Conservation (phyloP, 2,113 vertebrate genomes). For the Neolamprologus kungweensis region DNA sequence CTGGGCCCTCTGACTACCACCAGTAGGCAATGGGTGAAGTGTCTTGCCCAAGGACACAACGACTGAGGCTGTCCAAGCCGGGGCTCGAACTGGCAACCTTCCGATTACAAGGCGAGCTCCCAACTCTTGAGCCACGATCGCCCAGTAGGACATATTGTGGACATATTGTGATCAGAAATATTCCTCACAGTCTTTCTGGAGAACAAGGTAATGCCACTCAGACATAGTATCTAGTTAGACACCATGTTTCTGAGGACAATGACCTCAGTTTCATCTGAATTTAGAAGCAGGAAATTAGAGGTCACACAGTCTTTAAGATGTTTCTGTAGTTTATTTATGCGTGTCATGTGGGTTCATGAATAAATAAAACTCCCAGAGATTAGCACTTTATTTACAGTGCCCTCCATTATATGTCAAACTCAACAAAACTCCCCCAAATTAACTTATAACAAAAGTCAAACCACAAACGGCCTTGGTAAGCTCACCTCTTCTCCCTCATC, state of each 20-base stretch:
- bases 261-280: not conserved
- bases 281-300: not conserved
- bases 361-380: not conserved
- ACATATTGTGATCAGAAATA: not conserved
- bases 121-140: too few species aligned
- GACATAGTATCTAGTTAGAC: not conserved
- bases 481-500: not conserved
- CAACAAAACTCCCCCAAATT: not conserved
- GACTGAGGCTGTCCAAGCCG: too few species aligned
- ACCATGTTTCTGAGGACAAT: not conserved
- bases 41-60: too few species aligned
- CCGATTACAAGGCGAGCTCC: too few species aligned
- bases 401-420: not conserved
- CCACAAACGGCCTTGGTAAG: not conserved
- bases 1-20: too few species aligned
- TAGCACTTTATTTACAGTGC: not conserved
- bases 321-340: not conserved
- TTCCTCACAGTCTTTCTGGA: not conserved
- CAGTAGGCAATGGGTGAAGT: too few species aligned
- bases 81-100: too few species aligned
- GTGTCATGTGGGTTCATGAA: not conserved
- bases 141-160: not conserved
- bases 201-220: not conserved
- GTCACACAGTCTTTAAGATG: not conserved
- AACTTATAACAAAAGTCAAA: not conserved